phyloP scores from a whole-genome alignment of 1,140 invertebrate species.

The Heliothis virescens region DNA sequence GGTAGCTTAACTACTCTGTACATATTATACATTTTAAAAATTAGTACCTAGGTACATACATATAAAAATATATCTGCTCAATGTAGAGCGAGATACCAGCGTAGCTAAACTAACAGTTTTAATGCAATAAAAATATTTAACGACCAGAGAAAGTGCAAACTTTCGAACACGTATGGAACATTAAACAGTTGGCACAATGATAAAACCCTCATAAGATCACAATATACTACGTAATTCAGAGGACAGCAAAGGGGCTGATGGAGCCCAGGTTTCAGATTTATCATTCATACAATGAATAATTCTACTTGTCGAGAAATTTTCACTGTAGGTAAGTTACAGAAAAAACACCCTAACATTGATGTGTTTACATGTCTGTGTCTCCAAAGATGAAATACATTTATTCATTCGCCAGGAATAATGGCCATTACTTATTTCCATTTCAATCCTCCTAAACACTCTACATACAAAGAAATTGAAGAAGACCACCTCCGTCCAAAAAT shows the following conservation, averaged over 20 bases:
- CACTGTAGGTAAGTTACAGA: too few species aligned
- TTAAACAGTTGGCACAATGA: constrained; percentile 36
- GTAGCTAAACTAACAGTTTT: constrained; percentile 16
- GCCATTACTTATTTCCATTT: too few species aligned
- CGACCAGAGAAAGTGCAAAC: constrained; percentile 12
- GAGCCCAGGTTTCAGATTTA: too few species aligned
- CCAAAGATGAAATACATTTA: too few species aligned
- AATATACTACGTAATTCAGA: neutral
- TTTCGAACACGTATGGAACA: constrained; percentile 31
- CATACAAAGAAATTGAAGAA: constrained; percentile 4
- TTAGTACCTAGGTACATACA: too few species aligned
- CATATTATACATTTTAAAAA: neutral
- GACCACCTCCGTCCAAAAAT: neutral
- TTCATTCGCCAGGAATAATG: too few species aligned
- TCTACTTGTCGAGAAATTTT: too few species aligned
- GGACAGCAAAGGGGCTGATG: neutral
- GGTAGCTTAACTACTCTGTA: too few species aligned
- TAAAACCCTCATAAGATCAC: neutral
- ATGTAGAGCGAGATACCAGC: constrained; percentile 15
- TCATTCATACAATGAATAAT: too few species aligned
- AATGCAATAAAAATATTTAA: constrained; percentile 29
- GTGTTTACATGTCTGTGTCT: too few species aligned
- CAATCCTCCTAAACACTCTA: neutral
- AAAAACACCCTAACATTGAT: too few species aligned
- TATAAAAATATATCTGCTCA: neutral